A percentile compares a stretch with the other conserved stretches of the same genome.
phyloP scores from a whole-genome alignment of 2,797 vertebrate species.

The Percopsis omiscomaycus region DNA sequence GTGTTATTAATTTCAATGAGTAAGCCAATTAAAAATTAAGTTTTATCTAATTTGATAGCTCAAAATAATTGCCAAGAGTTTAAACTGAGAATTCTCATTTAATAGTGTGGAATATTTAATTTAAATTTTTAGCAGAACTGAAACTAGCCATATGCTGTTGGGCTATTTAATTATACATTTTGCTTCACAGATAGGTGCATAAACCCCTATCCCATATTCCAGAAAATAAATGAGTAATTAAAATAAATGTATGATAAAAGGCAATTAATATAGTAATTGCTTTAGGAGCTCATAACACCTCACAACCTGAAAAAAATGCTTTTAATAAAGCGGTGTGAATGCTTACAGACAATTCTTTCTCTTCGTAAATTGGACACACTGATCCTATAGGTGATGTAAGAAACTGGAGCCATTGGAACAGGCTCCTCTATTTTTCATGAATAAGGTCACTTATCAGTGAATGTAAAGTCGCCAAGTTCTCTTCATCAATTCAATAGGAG shows the following conservation, averaged over 20 bases:
- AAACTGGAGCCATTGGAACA: constrained; percentile 66
- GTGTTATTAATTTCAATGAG: constrained; percentile 82
- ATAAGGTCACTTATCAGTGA: constrained; percentile 94
- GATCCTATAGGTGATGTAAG: constrained; percentile 49
- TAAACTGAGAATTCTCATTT: constrained; percentile 71
- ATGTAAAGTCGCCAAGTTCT: constrained; percentile 90
- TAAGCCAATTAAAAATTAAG: constrained; percentile 79
- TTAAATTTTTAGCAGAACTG: constrained; percentile 72
- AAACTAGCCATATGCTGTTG: constrained; percentile 68
- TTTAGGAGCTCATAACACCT: constrained; percentile 68
- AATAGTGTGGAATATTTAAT: constrained; percentile 73
- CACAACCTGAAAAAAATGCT: constrained; percentile 55
- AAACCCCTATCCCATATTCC: constrained; percentile 65
- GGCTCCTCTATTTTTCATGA: constrained; percentile 80
- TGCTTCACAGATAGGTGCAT: constrained; percentile 62
- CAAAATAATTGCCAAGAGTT: constrained; percentile 76
- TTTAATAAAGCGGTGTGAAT: constrained; percentile 51
- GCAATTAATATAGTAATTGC: constrained; percentile 76
- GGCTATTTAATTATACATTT: constrained; percentile 72
- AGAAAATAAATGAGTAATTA: constrained; percentile 76
- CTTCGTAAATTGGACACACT: constrained; percentile 40
- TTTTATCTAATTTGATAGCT: constrained; percentile 82
- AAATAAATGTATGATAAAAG: constrained; percentile 77
- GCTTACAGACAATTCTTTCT: constrained; percentile 43
- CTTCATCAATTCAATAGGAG: constrained; percentile 92